Percentiles rank a stretch among this genome's conserved stretches.
Evolutionary conservation across 2,797 vertebrate genomes (phyloP).

Genomic region (Leontopithecus rosalia): DNA sequence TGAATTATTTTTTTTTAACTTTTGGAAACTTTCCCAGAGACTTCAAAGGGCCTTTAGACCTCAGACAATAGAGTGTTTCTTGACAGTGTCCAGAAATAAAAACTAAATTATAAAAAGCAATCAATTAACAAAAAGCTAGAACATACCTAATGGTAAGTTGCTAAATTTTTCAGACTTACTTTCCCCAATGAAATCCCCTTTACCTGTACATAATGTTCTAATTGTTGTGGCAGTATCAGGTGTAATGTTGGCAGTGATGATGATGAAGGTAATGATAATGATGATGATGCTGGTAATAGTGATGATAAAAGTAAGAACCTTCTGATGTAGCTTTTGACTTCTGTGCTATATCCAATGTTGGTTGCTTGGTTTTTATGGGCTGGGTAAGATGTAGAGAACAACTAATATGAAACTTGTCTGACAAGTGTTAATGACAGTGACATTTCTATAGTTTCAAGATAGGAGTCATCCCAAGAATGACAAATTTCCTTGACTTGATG

Average conservation of each 20-base stretch:
- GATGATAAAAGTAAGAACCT: not conserved
- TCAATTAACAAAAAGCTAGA: not conserved
- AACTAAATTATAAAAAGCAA: conserved; percentile 2
- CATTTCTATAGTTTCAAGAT: conserved; percentile 52
- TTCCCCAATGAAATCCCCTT: conserved; percentile 18
- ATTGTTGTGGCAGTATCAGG: not conserved
- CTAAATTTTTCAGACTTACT: not conserved
- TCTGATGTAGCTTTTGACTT: not conserved
- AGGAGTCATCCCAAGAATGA: conserved; percentile 29
- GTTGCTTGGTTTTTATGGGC: conserved; percentile 40
- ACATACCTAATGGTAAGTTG: not conserved
- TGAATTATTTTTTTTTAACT: conserved; percentile 12
- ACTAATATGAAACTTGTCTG: conserved; percentile 58
- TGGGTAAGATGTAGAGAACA: conserved; percentile 36
- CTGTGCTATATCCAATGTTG: not conserved
- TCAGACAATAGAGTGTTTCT: not conserved
- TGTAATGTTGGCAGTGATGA: not conserved
- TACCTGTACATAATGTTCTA: conserved; percentile 47
- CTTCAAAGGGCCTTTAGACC: not conserved
- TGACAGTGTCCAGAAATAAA: conserved; percentile 3
- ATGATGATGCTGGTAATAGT: too few relatives aligned
- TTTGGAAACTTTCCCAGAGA: conserved; percentile 7
- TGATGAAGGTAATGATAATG: not conserved
- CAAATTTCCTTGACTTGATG: conserved; percentile 30
- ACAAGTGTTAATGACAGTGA: not conserved